A percentile compares a stretch with the other conserved stretches of the same genome.
These are phyloP conservation scores for Leptodactylus fuscus DNA, from an alignment of 2,113 vertebrate genomes.

Conservation along the genomic window DNA sequence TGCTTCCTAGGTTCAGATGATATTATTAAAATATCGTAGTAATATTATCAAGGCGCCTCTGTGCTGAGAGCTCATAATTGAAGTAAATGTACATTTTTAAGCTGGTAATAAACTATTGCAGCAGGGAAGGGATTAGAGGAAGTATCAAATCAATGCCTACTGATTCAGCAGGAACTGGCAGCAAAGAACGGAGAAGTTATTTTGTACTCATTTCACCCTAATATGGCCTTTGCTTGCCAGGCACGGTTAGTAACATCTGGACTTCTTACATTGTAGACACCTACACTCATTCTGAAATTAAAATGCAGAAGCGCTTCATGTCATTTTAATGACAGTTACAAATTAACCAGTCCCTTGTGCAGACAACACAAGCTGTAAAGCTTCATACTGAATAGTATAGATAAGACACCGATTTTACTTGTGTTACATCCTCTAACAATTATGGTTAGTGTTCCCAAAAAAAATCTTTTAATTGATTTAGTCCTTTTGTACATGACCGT, in stretches of 20 bases:
- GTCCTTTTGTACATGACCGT: too few species aligned
- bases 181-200: neutral
- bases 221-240: constrained; percentile 24
- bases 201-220: constrained; percentile 2
- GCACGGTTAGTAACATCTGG: constrained; percentile 32
- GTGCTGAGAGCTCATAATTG: constrained; percentile 27
- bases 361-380: constrained; percentile 16
- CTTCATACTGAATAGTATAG: constrained; percentile 30
- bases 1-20: constrained; percentile 34
- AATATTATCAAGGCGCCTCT: constrained; percentile 25
- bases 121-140: constrained; percentile 31
- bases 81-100: constrained; percentile 40
- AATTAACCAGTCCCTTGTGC: constrained; percentile 43
- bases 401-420: constrained; percentile 34
- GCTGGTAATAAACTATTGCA: constrained; percentile 32
- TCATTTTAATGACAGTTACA: constrained; percentile 35
- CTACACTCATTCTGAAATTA: constrained; percentile 7
- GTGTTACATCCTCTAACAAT: constrained; percentile 25
- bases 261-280: constrained; percentile 11
- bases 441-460: neutral
- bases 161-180: constrained; percentile 15
- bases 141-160: constrained; percentile 8
- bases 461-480: too few species aligned
- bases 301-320: constrained; percentile 33
- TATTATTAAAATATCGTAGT: constrained; percentile 34